Evolutionary conservation across 2,113 vertebrate genomes (phyloP).

Genomic region (Labeo rohita): DNA sequence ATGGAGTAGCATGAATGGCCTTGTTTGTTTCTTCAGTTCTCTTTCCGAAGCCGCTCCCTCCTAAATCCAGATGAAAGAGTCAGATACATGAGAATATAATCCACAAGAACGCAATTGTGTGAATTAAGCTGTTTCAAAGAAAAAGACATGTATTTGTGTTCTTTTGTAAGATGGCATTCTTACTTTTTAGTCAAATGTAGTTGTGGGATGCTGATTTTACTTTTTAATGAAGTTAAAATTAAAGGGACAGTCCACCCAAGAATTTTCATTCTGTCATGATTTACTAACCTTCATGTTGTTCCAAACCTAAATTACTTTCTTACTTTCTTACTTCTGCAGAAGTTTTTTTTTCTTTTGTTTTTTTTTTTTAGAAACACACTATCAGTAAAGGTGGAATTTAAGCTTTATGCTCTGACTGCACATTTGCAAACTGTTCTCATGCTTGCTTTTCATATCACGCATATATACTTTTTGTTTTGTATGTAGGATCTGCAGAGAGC

Average conservation of each 20-base stretch:
- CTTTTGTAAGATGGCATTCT: background rate
- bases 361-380: too few species aligned
- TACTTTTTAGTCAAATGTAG: background rate
- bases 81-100: conserved; percentile 4
- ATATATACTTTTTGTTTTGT: conserved; percentile 57
- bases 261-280: background rate
- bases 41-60: conserved; percentile 2
- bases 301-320: background rate
- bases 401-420: background rate
- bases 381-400: background rate
- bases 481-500: conserved; percentile 80
- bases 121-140: background rate
- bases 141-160: background rate
- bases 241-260: background rate
- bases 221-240: background rate
- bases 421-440: background rate
- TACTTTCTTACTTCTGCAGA: background rate
- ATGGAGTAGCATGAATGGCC: conserved; percentile 53
- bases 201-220: background rate
- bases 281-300: background rate
- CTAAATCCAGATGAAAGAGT: background rate
- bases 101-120: background rate
- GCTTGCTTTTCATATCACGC: background rate
- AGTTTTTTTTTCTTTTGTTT: too few species aligned
- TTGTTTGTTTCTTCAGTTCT: conserved; percentile 53